phyloP scores from a whole-genome alignment of 2,113 vertebrate species.

The Gallinago jamesoni region DNA sequence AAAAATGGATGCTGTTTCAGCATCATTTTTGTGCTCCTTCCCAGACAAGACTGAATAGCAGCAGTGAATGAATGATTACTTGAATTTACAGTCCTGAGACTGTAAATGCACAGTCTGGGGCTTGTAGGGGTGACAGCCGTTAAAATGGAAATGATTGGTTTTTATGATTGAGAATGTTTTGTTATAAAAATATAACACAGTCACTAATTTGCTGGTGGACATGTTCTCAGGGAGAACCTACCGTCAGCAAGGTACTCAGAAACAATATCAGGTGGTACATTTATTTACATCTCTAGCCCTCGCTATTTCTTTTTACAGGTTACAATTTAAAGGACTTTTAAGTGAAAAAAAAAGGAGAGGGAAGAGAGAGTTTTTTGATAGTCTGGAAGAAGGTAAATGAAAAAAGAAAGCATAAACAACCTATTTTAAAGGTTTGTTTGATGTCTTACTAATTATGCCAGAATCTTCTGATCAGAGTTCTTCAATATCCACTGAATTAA shows the following conservation, averaged over 20 bases:
- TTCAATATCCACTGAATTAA: background rate
- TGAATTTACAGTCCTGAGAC: background rate
- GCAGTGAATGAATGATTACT: background rate
- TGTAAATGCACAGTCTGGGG: background rate
- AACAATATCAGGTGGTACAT: background rate
- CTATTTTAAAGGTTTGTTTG: background rate
- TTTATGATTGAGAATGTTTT: background rate
- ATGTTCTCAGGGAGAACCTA: background rate
- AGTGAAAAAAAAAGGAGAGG: background rate
- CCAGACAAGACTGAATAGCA: background rate
- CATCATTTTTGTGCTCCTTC: background rate
- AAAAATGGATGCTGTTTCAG: background rate
- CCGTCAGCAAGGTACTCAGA: background rate
- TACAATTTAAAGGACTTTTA: background rate
- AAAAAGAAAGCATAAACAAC: background rate
- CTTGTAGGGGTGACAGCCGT: background rate
- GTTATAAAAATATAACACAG: background rate
- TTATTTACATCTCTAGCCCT: background rate
- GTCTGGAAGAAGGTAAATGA: background rate
- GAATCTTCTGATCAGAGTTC: background rate
- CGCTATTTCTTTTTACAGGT: background rate
- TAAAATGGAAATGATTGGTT: background rate
- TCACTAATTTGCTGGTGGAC: background rate
- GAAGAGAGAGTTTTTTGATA: background rate
- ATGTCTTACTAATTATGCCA: background rate